Base-by-base conservation (phyloP, 2,888 invertebrate species). In the Cerastis rubricosa region DNA sequence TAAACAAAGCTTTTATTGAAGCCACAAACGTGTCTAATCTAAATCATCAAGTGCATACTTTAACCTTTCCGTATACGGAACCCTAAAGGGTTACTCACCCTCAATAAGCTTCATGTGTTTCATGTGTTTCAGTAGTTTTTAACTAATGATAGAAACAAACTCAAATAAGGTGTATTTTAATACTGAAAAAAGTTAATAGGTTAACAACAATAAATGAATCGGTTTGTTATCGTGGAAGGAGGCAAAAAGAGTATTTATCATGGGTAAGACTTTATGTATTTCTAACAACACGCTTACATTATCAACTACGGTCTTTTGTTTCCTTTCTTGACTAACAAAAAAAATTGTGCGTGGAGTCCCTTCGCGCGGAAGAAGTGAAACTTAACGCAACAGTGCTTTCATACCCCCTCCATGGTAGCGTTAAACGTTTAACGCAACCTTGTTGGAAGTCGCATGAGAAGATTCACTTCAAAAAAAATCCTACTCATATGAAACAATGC, bases 41-140 rank as follows among this genome's bases (percentile, higher is more conserved):
- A 83, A 83, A 76, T 83, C 71, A 80, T 83, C 71, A 83, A 78
- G 83, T 83, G 82, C 78, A 82, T 82, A 63, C 74, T 59, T 82
- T 67, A 57, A 61, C 57, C 47, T 59, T 51, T 77, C 35, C 51
- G 45, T 68, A 43, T 72, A 61, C n/a, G 14, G 51, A 47, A 61
- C 64, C 63, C 65, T 61, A 25, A 70, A 82, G 83, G 83, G 82
- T 68, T 54, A 40, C n/a, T 51, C 61, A 35, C 83, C 71, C 83
- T 47, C 29, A 29, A 35, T 43, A 43, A 54, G 40, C 14, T 49
- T n/a, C n/a, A n/a, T n/a, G n/a, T 61, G 25, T 64, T 35, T 67
- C 64, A 69, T 19, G 14, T 49, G 45, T 61, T 78, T 69, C 25
- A 6, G 35, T 71, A 51, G 45, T 35, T 29, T 70, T 71, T 45